Evolutionary conservation across 2,797 vertebrate genomes (phyloP).

Genomic region (Tympanoctomys barrerae): DNA sequence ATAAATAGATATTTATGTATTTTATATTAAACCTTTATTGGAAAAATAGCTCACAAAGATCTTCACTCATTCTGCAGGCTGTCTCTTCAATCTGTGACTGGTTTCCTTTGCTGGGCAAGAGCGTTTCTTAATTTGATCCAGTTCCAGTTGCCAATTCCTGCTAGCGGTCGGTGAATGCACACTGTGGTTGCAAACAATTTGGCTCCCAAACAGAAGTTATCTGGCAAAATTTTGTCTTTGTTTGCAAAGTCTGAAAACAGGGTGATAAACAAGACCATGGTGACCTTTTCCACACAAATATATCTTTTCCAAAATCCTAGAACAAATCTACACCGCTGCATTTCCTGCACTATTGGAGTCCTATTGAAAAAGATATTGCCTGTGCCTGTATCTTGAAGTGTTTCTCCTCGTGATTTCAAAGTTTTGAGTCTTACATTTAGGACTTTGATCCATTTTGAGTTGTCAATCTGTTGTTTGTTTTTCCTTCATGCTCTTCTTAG

Average conservation of each 20-base stretch:
- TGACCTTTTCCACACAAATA: background rate
- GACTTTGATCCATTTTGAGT: background rate
- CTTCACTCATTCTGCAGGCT: background rate
- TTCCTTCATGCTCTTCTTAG: background rate
- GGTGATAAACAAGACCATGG: background rate
- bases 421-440: background rate
- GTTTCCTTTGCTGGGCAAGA: background rate
- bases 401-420: background rate
- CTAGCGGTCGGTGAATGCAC: background rate
- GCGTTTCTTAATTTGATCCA: background rate
- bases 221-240: background rate
- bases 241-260: background rate
- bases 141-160: background rate
- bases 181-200: background rate
- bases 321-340: background rate
- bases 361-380: background rate
- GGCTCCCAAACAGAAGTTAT: background rate
- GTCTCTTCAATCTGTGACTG: background rate
- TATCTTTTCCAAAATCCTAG: background rate
- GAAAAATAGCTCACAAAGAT: background rate
- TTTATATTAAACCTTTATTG: background rate
- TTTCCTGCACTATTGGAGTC: background rate
- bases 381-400: background rate
- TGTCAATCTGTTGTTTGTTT: background rate
- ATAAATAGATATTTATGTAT: background rate